phyloP scores from a whole-genome alignment of 1,140 invertebrate genomes.

The Drosophila rufa region DNA sequence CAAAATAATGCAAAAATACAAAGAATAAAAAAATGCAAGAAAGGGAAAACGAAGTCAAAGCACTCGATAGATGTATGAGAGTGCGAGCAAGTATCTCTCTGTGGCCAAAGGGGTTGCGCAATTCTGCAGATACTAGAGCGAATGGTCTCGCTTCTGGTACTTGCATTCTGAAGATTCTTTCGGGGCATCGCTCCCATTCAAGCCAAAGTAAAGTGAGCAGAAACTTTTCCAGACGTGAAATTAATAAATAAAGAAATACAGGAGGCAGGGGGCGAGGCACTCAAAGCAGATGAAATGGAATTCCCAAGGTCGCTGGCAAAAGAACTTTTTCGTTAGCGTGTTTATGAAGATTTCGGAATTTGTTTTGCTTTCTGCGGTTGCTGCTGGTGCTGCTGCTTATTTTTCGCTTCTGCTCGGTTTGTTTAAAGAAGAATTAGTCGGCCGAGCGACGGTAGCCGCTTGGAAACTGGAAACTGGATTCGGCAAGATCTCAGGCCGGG shows the following conservation, averaged over 20 bases:
- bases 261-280: conserved; percentile 4
- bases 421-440: conserved; percentile 79
- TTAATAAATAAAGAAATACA: conserved; percentile 64
- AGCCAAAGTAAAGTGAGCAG: conserved; percentile 22
- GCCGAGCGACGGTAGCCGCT: conserved; percentile 44
- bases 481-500: conserved; percentile 20
- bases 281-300: conserved; percentile 55
- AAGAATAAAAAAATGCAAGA: not conserved
- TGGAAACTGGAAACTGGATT: conserved; percentile 66
- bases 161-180: conserved; percentile 42
- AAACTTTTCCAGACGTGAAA: conserved; percentile 46
- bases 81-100: conserved; percentile 13
- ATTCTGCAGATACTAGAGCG: conserved; percentile 34
- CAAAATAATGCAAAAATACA: conserved; percentile 41
- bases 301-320: conserved; percentile 66
- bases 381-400: conserved; percentile 14
- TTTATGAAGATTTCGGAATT: conserved; percentile 62
- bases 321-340: conserved; percentile 70
- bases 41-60: conserved; percentile 30
- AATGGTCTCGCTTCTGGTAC: conserved; percentile 31
- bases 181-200: conserved; percentile 10
- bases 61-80: conserved; percentile 20
- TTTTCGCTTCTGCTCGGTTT: conserved; percentile 49
- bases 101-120: conserved; percentile 30
- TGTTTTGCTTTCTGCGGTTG: conserved; percentile 7